These are phyloP conservation scores for Zoroaster sp. DNA, from an alignment of 53 echinoderm and acorn worm species.

Conservation along the genomic window DNA sequence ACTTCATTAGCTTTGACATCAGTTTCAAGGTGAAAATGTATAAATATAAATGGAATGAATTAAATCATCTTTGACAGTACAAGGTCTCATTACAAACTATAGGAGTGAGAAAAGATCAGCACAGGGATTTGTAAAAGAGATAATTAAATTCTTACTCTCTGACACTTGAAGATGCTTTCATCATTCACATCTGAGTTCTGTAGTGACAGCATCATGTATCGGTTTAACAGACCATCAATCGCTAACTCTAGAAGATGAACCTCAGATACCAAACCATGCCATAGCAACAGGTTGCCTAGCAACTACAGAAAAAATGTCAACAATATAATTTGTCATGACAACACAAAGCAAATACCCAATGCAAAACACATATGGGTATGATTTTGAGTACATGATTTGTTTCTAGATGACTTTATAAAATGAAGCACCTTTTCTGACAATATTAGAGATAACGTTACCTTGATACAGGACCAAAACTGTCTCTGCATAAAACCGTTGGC, in stretches of 20 bases:
- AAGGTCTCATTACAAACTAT: not conserved
- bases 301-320: conserved; percentile 55
- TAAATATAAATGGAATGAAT: no score
- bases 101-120: not conserved
- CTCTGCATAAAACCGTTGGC: conserved; percentile 86
- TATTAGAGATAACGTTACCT: conserved; percentile 57
- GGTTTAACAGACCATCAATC: conserved; percentile 83
- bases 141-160: conserved; percentile 64
- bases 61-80: no score
- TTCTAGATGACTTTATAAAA: no score
- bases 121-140: not conserved
- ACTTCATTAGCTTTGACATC: no score
- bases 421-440: no score
- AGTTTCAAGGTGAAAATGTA: no score
- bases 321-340: no score
- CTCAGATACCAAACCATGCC: conserved; percentile 87
- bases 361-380: no score
- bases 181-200: conserved; percentile 92
- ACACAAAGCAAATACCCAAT: no score
- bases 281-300: conserved; percentile 90
- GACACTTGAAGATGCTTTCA: conserved; percentile 83
- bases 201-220: conserved; percentile 90
- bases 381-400: no score
- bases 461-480: conserved; percentile 98
- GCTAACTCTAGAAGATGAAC: conserved; percentile 86